Base-by-base conservation (phyloP, 2,888 invertebrate genomes). In the Lobophora halterata region DNA sequence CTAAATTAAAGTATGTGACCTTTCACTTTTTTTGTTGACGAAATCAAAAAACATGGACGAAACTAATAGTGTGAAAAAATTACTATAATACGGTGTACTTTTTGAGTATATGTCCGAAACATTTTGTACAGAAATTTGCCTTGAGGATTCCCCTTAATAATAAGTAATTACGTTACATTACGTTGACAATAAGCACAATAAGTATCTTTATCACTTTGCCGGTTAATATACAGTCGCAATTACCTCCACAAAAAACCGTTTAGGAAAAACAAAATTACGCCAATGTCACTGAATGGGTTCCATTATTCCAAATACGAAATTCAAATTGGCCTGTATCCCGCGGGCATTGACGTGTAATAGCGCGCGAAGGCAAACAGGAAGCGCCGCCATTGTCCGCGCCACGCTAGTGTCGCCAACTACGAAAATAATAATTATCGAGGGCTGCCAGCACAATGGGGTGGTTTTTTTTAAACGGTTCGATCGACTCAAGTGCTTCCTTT, bases 331-430 rank as follows among this genome's bases (percentile, higher is more conserved):
- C 81, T 74, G 79, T 80, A 70, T 66, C 68, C 74, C 71, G 69
- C 69, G 65, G 67, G 75, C 75, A 83, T 83, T 85, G 77, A 78
- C 81, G 86, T 82, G 83, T 81, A 87, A 87, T 85, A 85, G 86
- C 83, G 85, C 86, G 86, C 85, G 82, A 86, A 79, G 65, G 81
- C 79, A 86, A 85, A 85, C 86, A 86, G 86, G 86, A 86, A 86
- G 76, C 72, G 77, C 61, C 39, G 61, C 66, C 73, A 85, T 86
- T 83, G 85, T 85, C 67, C 73, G 72, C 55, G 55, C 63, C 81
- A 72, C 55, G 55, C 63, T 80, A 75, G 81, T 85, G 86, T 87
- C 83, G 82, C 85, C 82, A 83, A 82, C 82, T 83, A 83, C 79
- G 78, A 86, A 85, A 86, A 87, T 86, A 85, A 86, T 86, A 85